phyloP scores from a whole-genome alignment of 2,113 vertebrate genomes.

The Nannobrachium achirus region DNA sequence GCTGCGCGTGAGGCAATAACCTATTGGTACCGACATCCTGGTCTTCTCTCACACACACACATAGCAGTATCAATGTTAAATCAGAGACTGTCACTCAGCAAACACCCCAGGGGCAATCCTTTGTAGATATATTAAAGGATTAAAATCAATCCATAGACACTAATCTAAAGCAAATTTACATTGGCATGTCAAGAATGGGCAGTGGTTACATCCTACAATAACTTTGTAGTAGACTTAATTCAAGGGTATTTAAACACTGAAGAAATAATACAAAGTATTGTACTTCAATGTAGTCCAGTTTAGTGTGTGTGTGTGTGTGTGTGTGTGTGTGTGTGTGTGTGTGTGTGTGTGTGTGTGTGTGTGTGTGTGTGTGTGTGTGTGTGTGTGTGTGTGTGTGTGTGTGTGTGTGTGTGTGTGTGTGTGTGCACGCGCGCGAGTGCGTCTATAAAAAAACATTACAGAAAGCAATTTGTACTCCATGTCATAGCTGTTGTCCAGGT shows the following conservation, averaged over 20 bases:
- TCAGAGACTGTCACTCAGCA: slow-evolving; percentile 44
- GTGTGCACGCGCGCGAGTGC: not conserved
- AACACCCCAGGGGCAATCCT: slow-evolving; percentile 43
- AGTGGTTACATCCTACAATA: not conserved
- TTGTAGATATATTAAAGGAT: slow-evolving; percentile 35
- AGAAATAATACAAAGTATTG: not conserved
- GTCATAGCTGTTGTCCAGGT: slow-evolving; percentile 25
- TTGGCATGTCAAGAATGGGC: slow-evolving; percentile 29
- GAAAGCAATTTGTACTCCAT: slow-evolving; percentile 24
- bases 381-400: not conserved
- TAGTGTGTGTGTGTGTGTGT: not conserved
- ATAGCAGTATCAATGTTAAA: slow-evolving; percentile 24
- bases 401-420: not conserved
- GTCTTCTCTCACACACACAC: slow-evolving; percentile 23
- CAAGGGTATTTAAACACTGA: not conserved
- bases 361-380: not conserved
- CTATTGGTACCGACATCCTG: slow-evolving; percentile 24
- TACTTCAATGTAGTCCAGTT: not conserved
- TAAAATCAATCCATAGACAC: slow-evolving; percentile 28
- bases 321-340: not conserved
- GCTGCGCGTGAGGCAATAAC: slow-evolving; percentile 17
- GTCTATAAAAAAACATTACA: not conserved
- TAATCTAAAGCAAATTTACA: slow-evolving; percentile 31
- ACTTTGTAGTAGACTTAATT: slow-evolving; percentile 1
- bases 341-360: not conserved